Percentiles rank a stretch among this genome's conserved stretches.
Evolutionary conservation across 2,888 invertebrate genomes (phyloP).

Genomic region (Caenorhabditis sp.): DNA sequence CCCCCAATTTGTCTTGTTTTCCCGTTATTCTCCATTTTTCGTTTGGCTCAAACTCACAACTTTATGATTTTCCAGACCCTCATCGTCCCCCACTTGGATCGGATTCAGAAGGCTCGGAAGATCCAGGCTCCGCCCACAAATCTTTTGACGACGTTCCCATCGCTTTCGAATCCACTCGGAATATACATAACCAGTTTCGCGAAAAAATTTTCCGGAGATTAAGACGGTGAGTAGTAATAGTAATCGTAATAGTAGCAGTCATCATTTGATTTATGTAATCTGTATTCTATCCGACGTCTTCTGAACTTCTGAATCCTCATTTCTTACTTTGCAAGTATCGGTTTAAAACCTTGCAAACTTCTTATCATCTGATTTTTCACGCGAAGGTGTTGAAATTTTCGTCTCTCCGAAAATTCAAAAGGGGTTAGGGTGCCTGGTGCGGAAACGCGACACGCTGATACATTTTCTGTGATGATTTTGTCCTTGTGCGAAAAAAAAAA

Average conservation of each 20-base stretch:
- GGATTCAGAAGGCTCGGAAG: no score
- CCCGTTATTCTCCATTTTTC: background rate
- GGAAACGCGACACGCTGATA: background rate
- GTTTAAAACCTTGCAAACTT: background rate
- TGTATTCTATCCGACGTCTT: no score
- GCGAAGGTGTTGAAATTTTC: conserved; percentile 27
- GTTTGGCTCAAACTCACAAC: background rate
- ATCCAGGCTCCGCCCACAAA: conserved; percentile 5
- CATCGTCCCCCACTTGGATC: background rate
- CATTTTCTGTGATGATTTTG: conserved; percentile 7
- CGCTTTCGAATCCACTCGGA: background rate
- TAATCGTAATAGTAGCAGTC: background rate
- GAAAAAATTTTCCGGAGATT: conserved; percentile 10
- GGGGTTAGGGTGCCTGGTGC: background rate
- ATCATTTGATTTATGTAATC: background rate
- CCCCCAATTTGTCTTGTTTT: background rate
- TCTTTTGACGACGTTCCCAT: conserved; percentile 32
- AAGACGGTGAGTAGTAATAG: background rate
- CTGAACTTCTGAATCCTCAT: no score
- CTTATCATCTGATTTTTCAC: background rate
- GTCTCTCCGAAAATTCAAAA: background rate
- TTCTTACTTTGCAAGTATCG: no score
- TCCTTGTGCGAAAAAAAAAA: conserved; percentile 27
- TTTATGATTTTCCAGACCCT: conserved; percentile 2
- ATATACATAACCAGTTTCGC: conserved; percentile 6